phyloP scores from a whole-genome alignment of 1,140 invertebrate species.

The Lepidostoma basale region DNA sequence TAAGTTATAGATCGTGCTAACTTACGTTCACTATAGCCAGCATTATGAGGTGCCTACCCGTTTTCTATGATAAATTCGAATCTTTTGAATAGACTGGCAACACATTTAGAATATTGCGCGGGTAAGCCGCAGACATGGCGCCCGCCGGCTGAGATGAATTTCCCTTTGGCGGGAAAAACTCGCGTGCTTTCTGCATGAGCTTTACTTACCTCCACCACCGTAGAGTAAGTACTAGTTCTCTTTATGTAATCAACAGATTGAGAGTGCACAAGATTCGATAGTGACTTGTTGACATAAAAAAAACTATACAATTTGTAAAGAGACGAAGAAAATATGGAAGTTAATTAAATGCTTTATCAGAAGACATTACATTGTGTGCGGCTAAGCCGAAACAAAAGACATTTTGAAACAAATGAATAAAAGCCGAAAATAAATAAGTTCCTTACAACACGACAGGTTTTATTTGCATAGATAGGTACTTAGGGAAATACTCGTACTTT shows the following conservation, averaged over 20 bases:
- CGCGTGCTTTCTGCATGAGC: conserved; percentile 5
- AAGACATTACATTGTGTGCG: too few species aligned
- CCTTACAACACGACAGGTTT: background rate
- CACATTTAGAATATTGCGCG: conserved; percentile 31
- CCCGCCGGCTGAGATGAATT: conserved; percentile 19
- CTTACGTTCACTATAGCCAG: too few species aligned
- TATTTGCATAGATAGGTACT: conserved; percentile 2
- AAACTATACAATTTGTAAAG: too few species aligned
- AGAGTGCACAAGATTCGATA: background rate
- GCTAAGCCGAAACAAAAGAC: too few species aligned
- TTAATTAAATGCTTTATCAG: too few species aligned
- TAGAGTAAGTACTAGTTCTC: background rate
- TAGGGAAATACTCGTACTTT: background rate
- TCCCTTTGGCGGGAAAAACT: conserved; percentile 31
- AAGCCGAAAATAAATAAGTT: too few species aligned
- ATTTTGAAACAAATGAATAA: too few species aligned
- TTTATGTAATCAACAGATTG: conserved; percentile 31
- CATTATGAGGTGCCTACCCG: too few species aligned
- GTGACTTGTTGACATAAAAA: conserved; percentile 14
- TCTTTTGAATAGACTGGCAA: conserved; percentile 30
- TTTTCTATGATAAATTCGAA: conserved; percentile 23
- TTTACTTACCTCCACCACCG: conserved; percentile 1
- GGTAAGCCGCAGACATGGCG: conserved; percentile 32
- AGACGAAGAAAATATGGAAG: too few species aligned
- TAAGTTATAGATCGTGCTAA: too few species aligned